Conservation (phyloP, 2,888 invertebrate species). For the Ptychoptera contaminata region DNA sequence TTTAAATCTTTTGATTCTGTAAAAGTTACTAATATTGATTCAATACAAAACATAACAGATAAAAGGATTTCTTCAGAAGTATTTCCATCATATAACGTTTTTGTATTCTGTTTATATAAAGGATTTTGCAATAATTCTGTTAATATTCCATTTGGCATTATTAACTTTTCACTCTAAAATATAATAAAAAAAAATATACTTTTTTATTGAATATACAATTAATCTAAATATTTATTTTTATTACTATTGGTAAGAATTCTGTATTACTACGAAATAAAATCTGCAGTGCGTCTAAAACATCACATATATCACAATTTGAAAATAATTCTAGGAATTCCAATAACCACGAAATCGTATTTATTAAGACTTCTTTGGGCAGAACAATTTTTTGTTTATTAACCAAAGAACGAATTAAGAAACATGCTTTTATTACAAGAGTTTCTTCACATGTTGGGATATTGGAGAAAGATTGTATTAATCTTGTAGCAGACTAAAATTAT, state of each 20-base stretch:
- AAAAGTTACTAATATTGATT: constrained; percentile 11
- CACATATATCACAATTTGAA: constrained; percentile 12
- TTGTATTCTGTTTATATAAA: not conserved
- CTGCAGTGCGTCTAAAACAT: constrained; percentile 13
- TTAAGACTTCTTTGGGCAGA: constrained; percentile 24
- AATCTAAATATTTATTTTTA: not conserved
- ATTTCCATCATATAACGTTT: constrained; percentile 11
- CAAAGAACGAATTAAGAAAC: constrained; percentile 38
- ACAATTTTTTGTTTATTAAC: constrained; percentile 37
- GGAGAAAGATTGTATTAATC: constrained; percentile 13
- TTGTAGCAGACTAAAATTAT: constrained; percentile 11
- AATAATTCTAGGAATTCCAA: constrained; percentile 28
- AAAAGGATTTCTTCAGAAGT: constrained; percentile 14
- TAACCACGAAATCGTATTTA: constrained; percentile 32
- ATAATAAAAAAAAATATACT: constrained; percentile 1
- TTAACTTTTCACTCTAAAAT: constrained; percentile 13
- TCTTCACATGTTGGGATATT: constrained; percentile 32
- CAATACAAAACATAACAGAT: constrained; percentile 13
- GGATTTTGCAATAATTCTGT: constrained; percentile 7
- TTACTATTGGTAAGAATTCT: not conserved
- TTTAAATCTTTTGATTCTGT: constrained; percentile 2
- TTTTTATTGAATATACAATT: not conserved
- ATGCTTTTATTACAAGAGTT: constrained; percentile 38
- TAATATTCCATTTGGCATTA: constrained; percentile 13
- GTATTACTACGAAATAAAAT: constrained; percentile 12